Evolutionary conservation across 1,140 invertebrate species (phyloP), one percentile per base, ranked within the genome.

Genomic region (Heliconius nattereri): DNA sequence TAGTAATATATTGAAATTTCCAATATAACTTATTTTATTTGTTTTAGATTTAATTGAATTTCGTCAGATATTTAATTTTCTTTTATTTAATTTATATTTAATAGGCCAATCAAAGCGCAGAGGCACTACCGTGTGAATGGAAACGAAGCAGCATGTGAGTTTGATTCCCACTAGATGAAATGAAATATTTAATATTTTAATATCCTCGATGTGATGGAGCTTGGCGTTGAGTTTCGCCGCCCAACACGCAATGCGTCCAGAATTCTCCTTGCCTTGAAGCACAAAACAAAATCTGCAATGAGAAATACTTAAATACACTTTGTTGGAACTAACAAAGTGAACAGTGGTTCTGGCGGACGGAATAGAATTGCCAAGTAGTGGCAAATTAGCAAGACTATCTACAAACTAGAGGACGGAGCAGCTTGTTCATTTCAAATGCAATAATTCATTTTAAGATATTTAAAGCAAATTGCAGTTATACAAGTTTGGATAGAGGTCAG

Each of bases 1-100:
- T 57, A 57, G 54, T 57, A 57, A 57, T 57, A 23, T 57, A 57
- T 57, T n/a, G 54, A 57, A 57, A 9, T 57, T 57, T 57, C 49
- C 49, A 52, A 52, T 52, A 52, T 52, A 6, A 52, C 16, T 52
- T 52, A 20, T 20, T 52, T 52, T 52, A 52, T 52, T 52, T 20
- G 19, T 52, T 52, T 52, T 52, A 19, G 19, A 19, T 52, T 52
- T 20, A 52, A 52, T 52, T 52, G 49, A 2, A 52, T 19, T 52
- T 52, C 5, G 49, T 2, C 49, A 20, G 6, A 52, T 52, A 20
- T 52, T 52, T 20, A 20, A 52, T 52, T n/a, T n/a, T n/a, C n/a
- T n/a, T n/a, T n/a, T n/a, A n/a, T n/a, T n/a, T n/a, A n/a, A n/a
- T n/a, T n/a, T n/a, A n/a, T n/a, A n/a, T n/a, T n/a, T n/a, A n/a